Percentiles rank a stretch among this genome's conserved stretches.
Evolutionary conservation across 2,113 vertebrate species (phyloP).

Genomic region (Condylura cristata): DNA sequence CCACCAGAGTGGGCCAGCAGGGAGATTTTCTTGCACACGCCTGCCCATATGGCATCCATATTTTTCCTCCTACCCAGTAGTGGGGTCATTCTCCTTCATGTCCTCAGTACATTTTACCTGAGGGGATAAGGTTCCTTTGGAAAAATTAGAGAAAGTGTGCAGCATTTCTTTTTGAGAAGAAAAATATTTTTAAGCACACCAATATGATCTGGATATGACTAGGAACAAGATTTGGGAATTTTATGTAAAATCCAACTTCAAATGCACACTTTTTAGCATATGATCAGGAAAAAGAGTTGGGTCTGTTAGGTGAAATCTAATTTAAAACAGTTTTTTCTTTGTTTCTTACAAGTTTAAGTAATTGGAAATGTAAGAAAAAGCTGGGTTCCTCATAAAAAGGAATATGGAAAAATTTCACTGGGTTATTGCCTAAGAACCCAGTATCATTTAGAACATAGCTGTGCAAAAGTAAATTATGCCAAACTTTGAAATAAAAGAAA

Average conservation of each 20-base stretch:
- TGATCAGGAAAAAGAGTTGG: background rate
- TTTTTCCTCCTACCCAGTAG: background rate
- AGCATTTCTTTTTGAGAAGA: background rate
- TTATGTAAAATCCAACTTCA: slow-evolving; percentile 20
- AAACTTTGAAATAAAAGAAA: slow-evolving; percentile 33
- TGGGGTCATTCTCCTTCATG: background rate
- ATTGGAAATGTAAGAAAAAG: background rate
- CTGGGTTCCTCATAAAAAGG: background rate
- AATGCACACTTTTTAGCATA: background rate
- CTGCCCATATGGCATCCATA: rapidly evolving
- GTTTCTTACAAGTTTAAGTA: background rate
- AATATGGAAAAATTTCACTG: background rate
- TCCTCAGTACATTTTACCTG: background rate
- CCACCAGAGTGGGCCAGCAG: too few relatives aligned
- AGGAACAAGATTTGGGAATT: background rate
- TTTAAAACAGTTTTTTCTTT: background rate
- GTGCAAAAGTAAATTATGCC: slow-evolving; percentile 27
- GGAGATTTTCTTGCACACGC: rapidly evolving
- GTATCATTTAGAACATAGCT: background rate
- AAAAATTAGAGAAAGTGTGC: background rate
- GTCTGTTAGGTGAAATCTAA: slow-evolving; percentile 25
- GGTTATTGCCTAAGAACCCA: background rate
- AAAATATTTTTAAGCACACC: background rate
- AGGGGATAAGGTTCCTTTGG: background rate
- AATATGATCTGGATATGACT: background rate